Base-by-base conservation (phyloP, 2,113 vertebrate genomes). In the Promerops cafer region DNA sequence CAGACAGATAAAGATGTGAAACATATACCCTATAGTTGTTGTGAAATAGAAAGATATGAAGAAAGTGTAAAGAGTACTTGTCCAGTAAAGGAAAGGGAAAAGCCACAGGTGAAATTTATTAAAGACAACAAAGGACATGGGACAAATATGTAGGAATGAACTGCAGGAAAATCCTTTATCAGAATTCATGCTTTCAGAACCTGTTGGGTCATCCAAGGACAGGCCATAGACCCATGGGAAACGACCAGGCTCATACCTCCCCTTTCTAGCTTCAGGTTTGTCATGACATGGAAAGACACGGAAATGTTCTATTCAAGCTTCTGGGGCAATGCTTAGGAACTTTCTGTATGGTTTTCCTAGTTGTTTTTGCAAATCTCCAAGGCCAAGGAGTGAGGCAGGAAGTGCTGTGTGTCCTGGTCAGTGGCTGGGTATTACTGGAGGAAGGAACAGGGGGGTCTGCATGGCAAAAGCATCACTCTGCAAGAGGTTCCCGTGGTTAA, bases 211-310 rank as follows among this genome's bases (percentile, higher is more conserved):
- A 44, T 77, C 10, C 37, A 64, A 56, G 45, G 31, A 49, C 24
- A 53, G 24, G 45, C 4, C 4, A 35, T 3, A 56, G 19, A 78
- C 11, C 27, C 49, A 7, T 0, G 1, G 59, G 31, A 65, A 64
- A 27, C 15, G 6, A 19, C 17, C 3, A 19, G 30, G 33, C 16
- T 91, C 26, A 72, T 37, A 40, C 8, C 16, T 52, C 16, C 20
- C 16, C 2, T 1, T 35, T 57, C 33, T 52, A 31, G 14, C n/a
- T 83, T 72, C 50, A 54, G 28, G 21, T 49, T 74, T 31, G 18
- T 42, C 0, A 0, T 35, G 33, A 27, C 1, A 1, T 59, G 28
- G 49, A 47, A 77, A 65, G 27, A 75, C 5, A 10, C 2, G 2
- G 40, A 49, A 76, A 85, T 47, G 22, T 68, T 77, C 81, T 59